A percentile compares a stretch with the other conserved stretches of the same genome.
Evolutionary conservation across 2,113 vertebrate genomes (phyloP).

Genomic region (Varanus salvator): DNA sequence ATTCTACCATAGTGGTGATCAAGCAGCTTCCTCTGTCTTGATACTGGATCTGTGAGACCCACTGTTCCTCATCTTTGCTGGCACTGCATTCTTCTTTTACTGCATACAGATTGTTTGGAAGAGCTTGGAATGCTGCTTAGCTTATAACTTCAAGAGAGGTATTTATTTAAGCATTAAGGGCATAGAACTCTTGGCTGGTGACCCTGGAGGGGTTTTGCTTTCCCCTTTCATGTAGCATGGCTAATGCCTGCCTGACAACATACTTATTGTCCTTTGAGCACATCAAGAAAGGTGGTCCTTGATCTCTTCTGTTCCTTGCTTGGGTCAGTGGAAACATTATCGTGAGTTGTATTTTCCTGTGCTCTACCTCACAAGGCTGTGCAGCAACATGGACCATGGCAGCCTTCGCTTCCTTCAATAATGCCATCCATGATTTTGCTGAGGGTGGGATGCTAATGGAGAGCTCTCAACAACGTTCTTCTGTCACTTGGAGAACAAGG

Average conservation of each 20-base stretch:
- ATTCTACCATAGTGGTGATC: constrained; percentile 15
- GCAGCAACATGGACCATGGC: not conserved
- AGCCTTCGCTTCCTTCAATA: no score
- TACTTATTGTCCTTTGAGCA: not conserved
- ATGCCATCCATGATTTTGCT: not conserved
- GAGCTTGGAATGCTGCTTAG: constrained; percentile 48
- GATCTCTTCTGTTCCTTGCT: not conserved
- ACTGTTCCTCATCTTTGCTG: constrained; percentile 26
- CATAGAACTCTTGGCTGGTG: constrained; percentile 29
- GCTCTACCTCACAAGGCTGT: not conserved
- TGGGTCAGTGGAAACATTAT: not conserved
- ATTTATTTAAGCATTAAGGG: constrained; percentile 35
- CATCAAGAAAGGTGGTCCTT: not conserved
- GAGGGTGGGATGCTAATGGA: not conserved
- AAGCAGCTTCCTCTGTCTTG: constrained; percentile 43
- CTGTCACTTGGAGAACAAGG: not conserved
- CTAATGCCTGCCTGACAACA: not conserved
- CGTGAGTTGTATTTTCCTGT: not conserved
- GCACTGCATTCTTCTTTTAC: constrained; percentile 7
- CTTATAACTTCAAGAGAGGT: constrained; percentile 37
- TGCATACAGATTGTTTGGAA: constrained; percentile 36
- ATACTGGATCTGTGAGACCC: constrained; percentile 13
- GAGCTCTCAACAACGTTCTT: not conserved
- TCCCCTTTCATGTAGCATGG: not conserved
- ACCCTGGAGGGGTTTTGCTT: not conserved